A percentile compares a stretch with the other conserved stretches of the same genome.
These are phyloP conservation scores for Iguana delicatissima DNA, from an alignment of 2,797 vertebrate species.

Conservation along the genomic window DNA sequence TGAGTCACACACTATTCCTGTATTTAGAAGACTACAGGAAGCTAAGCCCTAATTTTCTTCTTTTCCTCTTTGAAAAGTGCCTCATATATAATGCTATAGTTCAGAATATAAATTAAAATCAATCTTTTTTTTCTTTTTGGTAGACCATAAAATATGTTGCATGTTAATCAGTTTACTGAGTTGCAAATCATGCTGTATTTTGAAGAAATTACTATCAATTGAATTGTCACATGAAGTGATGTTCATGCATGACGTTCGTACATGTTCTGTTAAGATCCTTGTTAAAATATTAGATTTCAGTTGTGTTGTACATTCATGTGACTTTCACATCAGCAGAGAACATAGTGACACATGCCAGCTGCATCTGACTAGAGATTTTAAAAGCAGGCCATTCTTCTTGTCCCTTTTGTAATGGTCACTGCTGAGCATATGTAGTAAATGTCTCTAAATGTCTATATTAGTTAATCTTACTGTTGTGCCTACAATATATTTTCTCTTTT, in stretches of 20 bases:
- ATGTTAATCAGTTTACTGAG: slow-evolving; percentile 66
- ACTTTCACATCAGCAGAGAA: slow-evolving; percentile 57
- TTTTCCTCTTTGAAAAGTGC: not conserved
- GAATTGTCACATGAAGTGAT: slow-evolving; percentile 69
- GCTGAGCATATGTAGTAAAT: slow-evolving; percentile 55
- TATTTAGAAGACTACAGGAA: not conserved
- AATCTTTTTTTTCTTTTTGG: slow-evolving; percentile 51
- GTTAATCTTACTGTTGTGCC: not conserved
- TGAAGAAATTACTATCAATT: slow-evolving; percentile 62
- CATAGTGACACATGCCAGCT: slow-evolving; percentile 67
- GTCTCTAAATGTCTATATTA: slow-evolving; percentile 42
- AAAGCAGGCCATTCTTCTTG: slow-evolving; percentile 45
- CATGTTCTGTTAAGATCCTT: slow-evolving; percentile 64
- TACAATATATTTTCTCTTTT: slow-evolving; percentile 3
- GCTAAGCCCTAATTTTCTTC: not conserved
- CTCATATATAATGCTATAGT: not conserved
- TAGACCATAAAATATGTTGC: slow-evolving; percentile 62
- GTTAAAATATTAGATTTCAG: slow-evolving; percentile 70
- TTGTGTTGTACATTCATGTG: slow-evolving; percentile 68
- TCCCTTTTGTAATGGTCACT: slow-evolving; percentile 44
- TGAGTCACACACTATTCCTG: not conserved
- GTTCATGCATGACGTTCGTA: slow-evolving; percentile 59
- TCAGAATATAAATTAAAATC: slow-evolving; percentile 59
- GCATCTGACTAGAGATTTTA: slow-evolving; percentile 58
- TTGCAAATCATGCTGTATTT: slow-evolving; percentile 74